Evolutionary conservation across 2,113 vertebrate genomes (phyloP).

Genomic region (Crotalus helleri): DNA sequence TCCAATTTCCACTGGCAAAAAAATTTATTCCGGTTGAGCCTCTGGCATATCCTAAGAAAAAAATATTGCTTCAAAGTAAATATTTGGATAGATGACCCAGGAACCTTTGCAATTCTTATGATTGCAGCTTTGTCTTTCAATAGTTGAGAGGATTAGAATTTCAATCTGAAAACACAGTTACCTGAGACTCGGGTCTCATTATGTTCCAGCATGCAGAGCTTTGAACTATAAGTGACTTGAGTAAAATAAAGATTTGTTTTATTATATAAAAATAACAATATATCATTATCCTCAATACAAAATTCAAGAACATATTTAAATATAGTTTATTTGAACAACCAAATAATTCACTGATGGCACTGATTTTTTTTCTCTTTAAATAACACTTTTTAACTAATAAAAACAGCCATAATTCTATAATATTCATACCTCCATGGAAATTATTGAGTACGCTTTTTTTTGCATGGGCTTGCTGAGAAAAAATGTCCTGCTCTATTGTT

Average conservation of each 20-base stretch:
- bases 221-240: neutral
- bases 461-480: slow-evolving; percentile 53
- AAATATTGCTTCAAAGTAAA: neutral
- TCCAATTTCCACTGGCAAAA: neutral
- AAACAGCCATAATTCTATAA: neutral
- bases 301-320: neutral
- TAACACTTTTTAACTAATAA: slow-evolving; percentile 3
- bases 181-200: neutral
- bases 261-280: neutral
- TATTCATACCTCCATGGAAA: slow-evolving; percentile 17
- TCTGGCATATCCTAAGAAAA: neutral
- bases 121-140: neutral
- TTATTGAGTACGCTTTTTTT: slow-evolving; percentile 63
- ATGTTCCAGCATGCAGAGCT: neutral
- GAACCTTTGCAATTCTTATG: neutral
- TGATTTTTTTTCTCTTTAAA: neutral
- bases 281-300: neutral
- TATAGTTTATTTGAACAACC: slow-evolving; percentile 45
- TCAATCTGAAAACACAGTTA: neutral
- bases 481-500: slow-evolving; percentile 11
- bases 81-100: neutral
- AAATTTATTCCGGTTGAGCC: neutral
- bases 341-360: neutral
- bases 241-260: neutral
- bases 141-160: neutral